phyloP scores from a whole-genome alignment of 2,888 invertebrate genomes.

The Aphodius granarius region DNA sequence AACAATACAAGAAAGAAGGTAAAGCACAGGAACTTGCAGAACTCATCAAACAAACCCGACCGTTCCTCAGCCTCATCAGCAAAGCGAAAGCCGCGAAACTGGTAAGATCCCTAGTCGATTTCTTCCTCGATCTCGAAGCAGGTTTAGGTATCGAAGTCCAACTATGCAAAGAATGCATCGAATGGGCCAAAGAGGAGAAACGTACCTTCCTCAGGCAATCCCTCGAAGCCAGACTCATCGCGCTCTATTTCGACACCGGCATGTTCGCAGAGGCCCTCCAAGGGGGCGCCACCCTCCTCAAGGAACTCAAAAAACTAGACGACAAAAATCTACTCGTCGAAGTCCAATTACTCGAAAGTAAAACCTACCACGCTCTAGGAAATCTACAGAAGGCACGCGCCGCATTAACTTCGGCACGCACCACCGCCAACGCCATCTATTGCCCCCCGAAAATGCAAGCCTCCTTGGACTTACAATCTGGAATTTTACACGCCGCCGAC shows the following conservation, averaged over 20 bases:
- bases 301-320: constrained; percentile 97
- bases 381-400: constrained; percentile 97
- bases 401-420: constrained; percentile 95
- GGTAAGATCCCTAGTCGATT: constrained; percentile 94
- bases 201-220: constrained; percentile 96
- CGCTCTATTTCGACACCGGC: constrained; percentile 90
- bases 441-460: constrained; percentile 99
- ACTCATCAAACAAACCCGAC: constrained; percentile 92
- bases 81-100: constrained; percentile 99
- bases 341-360: constrained; percentile 96
- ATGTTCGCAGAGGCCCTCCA: constrained; percentile 86
- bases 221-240: constrained; percentile 91
- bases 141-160: constrained; percentile 94
- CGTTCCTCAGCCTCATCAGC: constrained; percentile 92
- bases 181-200: constrained; percentile 98
- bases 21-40: constrained; percentile 91
- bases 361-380: constrained; percentile 96
- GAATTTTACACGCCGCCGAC: constrained; percentile 98
- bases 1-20: constrained; percentile 89
- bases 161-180: constrained; percentile 96
- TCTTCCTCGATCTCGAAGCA: constrained; percentile 96
- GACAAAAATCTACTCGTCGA: constrained; percentile 98
- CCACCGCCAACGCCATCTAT: constrained; percentile 99
- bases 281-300: constrained; percentile 83
- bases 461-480: constrained; percentile 94